A percentile compares a stretch with the other conserved stretches of the same genome.
phyloP scores from a whole-genome alignment of 1,140 invertebrate genomes.

The Stenopsyche tienmushanensis region DNA sequence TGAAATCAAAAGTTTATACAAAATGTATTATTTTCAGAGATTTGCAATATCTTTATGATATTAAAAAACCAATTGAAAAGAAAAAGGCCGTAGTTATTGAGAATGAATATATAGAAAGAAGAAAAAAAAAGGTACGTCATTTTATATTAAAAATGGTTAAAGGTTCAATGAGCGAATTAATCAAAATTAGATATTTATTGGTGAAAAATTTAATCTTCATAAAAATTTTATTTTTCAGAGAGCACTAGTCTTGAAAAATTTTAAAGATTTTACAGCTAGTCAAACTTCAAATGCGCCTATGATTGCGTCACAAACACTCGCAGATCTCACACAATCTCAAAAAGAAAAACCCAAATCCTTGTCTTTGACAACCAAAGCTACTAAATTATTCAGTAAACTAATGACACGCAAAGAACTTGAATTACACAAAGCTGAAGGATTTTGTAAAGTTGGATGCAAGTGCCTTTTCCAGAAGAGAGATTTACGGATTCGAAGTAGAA shows the following conservation, averaged over 20 bases:
- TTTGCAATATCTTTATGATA: conserved; percentile 57
- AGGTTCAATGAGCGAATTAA: too few relatives aligned
- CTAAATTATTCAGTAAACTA: conserved; percentile 17
- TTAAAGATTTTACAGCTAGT: conserved; percentile 44
- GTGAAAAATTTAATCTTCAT: too few relatives aligned
- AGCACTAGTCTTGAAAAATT: conserved; percentile 39
- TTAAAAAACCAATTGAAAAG: conserved; percentile 43
- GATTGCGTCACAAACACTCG: conserved; percentile 47
- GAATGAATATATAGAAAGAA: too few relatives aligned
- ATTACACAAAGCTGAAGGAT: conserved; percentile 22
- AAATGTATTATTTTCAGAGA: conserved; percentile 47
- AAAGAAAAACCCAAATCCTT: conserved; percentile 23
- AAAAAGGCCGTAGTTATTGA: too few relatives aligned
- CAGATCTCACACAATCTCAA: conserved; percentile 11
- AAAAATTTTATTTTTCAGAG: conserved; percentile 13
- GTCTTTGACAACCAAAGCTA: conserved; percentile 41
- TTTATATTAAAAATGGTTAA: too few relatives aligned
- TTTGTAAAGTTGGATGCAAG: conserved; percentile 23
- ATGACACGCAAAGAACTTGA: conserved; percentile 13
- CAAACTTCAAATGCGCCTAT: conserved; percentile 45
- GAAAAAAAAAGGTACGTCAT: too few relatives aligned
- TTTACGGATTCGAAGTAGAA: neutral
- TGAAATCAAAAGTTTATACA: neutral
- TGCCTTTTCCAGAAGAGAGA: conserved; percentile 13
- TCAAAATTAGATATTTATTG: too few relatives aligned